phyloP scores from a whole-genome alignment of 2,113 vertebrate species.

The Urocolius indicus region DNA sequence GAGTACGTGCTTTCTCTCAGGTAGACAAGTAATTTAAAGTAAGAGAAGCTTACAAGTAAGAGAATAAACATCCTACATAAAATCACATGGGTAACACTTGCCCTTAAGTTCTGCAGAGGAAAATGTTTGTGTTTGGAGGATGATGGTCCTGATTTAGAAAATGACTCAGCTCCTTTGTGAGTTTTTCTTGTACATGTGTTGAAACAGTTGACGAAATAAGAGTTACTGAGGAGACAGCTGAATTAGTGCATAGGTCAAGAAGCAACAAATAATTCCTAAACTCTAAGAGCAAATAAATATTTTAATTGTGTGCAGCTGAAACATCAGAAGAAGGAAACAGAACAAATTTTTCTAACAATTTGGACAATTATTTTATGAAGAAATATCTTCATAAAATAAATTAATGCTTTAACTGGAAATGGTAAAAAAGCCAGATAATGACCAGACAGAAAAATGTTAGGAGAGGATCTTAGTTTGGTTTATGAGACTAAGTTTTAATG shows the following conservation, averaged over 20 bases:
- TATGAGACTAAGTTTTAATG: neutral
- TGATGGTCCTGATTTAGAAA: slow-evolving; percentile 3
- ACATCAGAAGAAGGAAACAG: neutral
- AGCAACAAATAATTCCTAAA: neutral
- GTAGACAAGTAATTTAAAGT: neutral
- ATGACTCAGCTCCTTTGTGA: slow-evolving; percentile 39
- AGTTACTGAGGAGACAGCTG: neutral
- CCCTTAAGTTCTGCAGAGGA: neutral
- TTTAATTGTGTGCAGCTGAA: neutral
- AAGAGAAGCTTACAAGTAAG: neutral
- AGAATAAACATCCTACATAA: neutral
- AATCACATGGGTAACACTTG: neutral
- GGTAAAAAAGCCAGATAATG: neutral
- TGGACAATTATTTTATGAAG: neutral
- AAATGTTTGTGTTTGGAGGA: neutral
- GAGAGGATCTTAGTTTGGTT: neutral
- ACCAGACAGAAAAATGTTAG: neutral
- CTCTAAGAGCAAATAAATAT: neutral
- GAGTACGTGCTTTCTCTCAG: neutral
- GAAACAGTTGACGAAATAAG: neutral
- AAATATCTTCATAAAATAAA: neutral
- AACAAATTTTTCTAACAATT: neutral
- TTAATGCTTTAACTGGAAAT: neutral
- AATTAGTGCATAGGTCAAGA: neutral
- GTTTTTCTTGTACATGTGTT: neutral